A percentile compares a stretch with the other conserved stretches of the same genome.
phyloP scores from a whole-genome alignment of 2,888 invertebrate genomes.

The Uloborus plumipes region DNA sequence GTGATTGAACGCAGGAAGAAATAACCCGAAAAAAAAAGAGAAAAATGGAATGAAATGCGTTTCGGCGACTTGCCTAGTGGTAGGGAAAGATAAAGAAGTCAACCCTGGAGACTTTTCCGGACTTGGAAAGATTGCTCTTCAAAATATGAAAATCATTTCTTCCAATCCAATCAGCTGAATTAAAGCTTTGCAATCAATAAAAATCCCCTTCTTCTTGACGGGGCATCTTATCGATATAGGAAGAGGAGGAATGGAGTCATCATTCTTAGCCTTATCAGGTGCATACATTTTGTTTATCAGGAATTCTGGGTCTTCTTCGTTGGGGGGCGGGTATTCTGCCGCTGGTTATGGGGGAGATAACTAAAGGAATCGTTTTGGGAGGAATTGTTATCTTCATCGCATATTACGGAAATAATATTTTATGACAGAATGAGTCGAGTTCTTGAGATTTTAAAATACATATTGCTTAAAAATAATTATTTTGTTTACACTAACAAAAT shows the following conservation, averaged over 20 bases:
- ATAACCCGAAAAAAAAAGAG: too few relatives aligned
- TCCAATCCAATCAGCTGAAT: conserved; percentile 28
- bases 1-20: too few relatives aligned
- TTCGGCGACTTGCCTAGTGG: too few relatives aligned
- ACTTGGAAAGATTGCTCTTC: background rate
- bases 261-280: conserved; percentile 43
- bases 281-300: conserved; percentile 53
- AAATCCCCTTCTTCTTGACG: conserved; percentile 21
- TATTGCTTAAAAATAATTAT: too few relatives aligned
- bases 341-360: conserved; percentile 34
- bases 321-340: conserved; percentile 16
- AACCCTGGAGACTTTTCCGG: too few relatives aligned
- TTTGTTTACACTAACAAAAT: too few relatives aligned
- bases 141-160: conserved; percentile 2
- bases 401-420: conserved; percentile 9
- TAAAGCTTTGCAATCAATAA: conserved; percentile 36
- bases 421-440: too few relatives aligned
- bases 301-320: background rate
- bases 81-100: too few relatives aligned
- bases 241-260: conserved; percentile 34
- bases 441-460: too few relatives aligned
- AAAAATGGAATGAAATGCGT: too few relatives aligned
- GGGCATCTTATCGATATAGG: conserved; percentile 7
- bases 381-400: conserved; percentile 38
- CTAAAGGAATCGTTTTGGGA: conserved; percentile 27